Conservation (phyloP, 2,797 vertebrate genomes). For the Labroides dimidiatus region DNA sequence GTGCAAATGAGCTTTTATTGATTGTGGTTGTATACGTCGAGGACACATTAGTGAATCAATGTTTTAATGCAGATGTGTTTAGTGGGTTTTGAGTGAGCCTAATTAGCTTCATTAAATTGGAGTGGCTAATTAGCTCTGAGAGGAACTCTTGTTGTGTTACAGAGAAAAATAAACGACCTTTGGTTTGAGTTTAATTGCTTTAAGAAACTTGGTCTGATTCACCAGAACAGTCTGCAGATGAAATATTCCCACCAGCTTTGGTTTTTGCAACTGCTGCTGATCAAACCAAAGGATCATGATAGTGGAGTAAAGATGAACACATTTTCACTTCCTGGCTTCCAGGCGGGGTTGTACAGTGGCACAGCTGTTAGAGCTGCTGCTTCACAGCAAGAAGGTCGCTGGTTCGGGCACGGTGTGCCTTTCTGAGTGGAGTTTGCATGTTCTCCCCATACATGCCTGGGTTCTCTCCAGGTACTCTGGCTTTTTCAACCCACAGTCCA, state of each 20-base stretch:
- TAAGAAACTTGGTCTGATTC: constrained; percentile 14
- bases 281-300: too few relatives aligned
- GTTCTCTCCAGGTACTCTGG: too few relatives aligned
- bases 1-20: constrained; percentile 62
- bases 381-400: too few relatives aligned
- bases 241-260: neutral
- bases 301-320: too few relatives aligned
- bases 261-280: too few relatives aligned
- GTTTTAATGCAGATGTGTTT: constrained; percentile 51
- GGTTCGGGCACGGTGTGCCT: too few relatives aligned
- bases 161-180: constrained; percentile 39
- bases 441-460: too few relatives aligned
- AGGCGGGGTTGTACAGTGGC: too few relatives aligned
- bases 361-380: too few relatives aligned
- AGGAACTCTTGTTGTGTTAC: constrained; percentile 49
- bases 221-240: neutral
- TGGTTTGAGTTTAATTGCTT: constrained; percentile 38
- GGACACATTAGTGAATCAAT: constrained; percentile 62
- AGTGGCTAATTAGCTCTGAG: constrained; percentile 54
- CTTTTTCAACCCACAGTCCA: too few relatives aligned
- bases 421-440: too few relatives aligned
- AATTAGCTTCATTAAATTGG: constrained; percentile 69
- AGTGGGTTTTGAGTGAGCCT: constrained; percentile 45
- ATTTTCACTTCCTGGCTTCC: too few relatives aligned
- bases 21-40: constrained; percentile 58